Evolutionary conservation across 1,140 invertebrate species (phyloP).

Genomic region (Doryteuthis pealeii): DNA sequence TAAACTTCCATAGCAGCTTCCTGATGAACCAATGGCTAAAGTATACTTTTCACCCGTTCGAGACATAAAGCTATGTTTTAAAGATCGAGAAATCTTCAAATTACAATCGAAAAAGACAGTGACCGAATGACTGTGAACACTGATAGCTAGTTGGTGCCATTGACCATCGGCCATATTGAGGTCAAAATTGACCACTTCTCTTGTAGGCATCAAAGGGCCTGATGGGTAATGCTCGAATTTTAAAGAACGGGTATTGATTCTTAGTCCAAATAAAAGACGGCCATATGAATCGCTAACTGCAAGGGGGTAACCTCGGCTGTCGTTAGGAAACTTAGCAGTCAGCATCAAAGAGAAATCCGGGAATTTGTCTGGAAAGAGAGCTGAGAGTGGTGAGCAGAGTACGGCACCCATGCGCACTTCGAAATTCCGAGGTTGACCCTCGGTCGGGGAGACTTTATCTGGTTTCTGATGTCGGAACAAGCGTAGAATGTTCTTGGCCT

Average conservation of each 20-base stretch:
- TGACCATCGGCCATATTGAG: constrained; percentile 30
- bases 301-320: constrained; percentile 42
- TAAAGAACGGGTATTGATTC: constrained; percentile 20
- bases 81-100: constrained; percentile 11
- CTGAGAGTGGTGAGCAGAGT: constrained; percentile 17
- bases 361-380: constrained; percentile 37
- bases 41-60: no score
- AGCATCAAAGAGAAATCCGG: constrained; percentile 49
- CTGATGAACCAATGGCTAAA: no score
- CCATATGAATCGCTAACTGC: constrained; percentile 49
- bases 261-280: constrained; percentile 39
- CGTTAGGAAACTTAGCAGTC: constrained; percentile 29
- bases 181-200: constrained; percentile 34
- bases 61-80: no score
- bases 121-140: constrained; percentile 32
- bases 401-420: no score
- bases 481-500: no score
- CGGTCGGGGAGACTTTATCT: no score
- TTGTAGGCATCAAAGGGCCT: neutral
- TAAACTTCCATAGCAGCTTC: no score
- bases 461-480: no score
- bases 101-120: constrained; percentile 47
- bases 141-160: constrained; percentile 47
- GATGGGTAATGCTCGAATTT: neutral
- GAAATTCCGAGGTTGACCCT: no score